Evolutionary conservation across 2,113 vertebrate genomes (phyloP).

Genomic region (Alethe diademata): DNA sequence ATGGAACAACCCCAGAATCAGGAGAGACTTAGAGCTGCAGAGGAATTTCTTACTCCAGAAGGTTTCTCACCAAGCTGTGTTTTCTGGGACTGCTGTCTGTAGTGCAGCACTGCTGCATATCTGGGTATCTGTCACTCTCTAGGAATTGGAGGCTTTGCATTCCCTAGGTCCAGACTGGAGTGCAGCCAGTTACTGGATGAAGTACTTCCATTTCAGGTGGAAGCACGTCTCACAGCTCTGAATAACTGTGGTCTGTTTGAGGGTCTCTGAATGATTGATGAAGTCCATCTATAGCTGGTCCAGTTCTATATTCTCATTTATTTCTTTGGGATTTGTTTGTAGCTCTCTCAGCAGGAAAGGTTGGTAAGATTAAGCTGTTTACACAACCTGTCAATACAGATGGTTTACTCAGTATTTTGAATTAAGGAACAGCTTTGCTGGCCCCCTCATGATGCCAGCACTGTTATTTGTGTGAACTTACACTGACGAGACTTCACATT

Average conservation of each 20-base stretch:
- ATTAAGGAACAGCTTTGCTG: not conserved
- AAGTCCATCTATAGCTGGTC: not conserved
- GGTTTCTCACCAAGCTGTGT: not conserved
- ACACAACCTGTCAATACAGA: not conserved
- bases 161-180: not conserved
- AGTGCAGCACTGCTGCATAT: not conserved
- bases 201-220: not conserved
- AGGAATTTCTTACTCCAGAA: not conserved
- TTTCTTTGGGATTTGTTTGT: not conserved
- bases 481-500: not conserved
- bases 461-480: not conserved
- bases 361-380: not conserved
- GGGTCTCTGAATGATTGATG: not conserved
- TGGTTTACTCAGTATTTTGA: not conserved
- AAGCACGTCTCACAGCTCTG: not conserved
- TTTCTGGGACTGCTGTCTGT: not conserved
- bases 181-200: not conserved
- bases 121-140: constrained; percentile 6
- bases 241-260: not conserved
- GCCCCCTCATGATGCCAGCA: not conserved
- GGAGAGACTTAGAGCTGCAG: not conserved
- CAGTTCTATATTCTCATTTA: not conserved
- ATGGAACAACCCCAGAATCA: not conserved
- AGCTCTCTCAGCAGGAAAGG: not conserved
- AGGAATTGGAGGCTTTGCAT: constrained; percentile 38